Percentiles rank a stretch among this genome's conserved stretches.
phyloP scores from a whole-genome alignment of 2,888 invertebrate genomes.

The Monoplex corrugatus region DNA sequence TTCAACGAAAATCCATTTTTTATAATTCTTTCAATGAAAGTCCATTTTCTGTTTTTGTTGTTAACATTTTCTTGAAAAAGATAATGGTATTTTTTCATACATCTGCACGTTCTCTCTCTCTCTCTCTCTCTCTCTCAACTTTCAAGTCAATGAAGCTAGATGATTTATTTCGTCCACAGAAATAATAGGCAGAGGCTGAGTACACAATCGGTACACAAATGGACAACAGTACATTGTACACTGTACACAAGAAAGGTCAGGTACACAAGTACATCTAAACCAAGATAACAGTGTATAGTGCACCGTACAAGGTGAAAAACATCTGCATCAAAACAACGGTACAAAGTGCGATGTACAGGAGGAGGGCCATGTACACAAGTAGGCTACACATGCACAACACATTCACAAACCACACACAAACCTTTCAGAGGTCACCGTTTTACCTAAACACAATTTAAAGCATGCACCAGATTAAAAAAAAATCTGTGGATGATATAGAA shows the following conservation, averaged over 20 bases:
- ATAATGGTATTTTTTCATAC: too few species aligned
- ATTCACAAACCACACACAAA: constrained; percentile 14
- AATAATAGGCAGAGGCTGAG: constrained; percentile 15
- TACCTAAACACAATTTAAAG: neutral
- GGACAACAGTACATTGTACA: neutral
- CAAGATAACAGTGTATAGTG: neutral
- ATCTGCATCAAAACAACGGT: neutral
- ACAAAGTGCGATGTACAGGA: neutral
- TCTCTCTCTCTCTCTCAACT: neutral
- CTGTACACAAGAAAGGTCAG: constrained; percentile 23
- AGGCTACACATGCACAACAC: neutral
- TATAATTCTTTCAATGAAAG: neutral
- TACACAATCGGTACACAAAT: constrained; percentile 7
- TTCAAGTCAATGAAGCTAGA: constrained; percentile 18
- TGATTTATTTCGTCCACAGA: constrained; percentile 40
- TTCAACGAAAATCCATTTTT: neutral
- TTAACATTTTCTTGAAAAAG: too few species aligned
- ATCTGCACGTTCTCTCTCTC: constrained; percentile 6
- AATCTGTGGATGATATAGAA: neutral
- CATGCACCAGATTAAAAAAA: neutral
- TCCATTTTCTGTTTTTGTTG: neutral
- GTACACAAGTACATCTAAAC: neutral
- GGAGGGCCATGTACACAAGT: constrained; percentile 7
- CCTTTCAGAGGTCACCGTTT: neutral
- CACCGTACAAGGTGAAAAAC: constrained; percentile 4